Percentiles rank a stretch among this genome's conserved stretches.
These are phyloP conservation scores for Pithys albifrons DNA, from an alignment of 2,113 vertebrate genomes.

Conservation along the genomic window DNA sequence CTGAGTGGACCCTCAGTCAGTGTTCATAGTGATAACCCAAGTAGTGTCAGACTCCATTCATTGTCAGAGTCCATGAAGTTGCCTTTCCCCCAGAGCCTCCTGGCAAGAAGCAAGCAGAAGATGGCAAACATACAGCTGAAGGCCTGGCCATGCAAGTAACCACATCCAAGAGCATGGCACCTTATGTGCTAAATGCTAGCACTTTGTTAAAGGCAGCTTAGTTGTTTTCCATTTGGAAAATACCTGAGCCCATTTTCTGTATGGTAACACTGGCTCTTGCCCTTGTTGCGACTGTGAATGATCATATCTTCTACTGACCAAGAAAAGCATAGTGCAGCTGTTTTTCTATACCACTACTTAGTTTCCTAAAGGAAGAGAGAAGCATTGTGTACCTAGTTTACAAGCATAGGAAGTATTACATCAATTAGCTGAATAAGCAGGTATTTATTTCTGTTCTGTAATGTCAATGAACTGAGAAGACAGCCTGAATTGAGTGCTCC, in stretches of 20 bases:
- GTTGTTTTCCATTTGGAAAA: neutral
- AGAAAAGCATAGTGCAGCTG: neutral
- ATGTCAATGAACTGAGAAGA: neutral
- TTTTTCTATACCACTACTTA: neutral
- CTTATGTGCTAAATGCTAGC: neutral
- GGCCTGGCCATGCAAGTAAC: neutral
- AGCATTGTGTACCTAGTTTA: neutral
- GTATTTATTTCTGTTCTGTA: neutral
- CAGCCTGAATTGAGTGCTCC: neutral
- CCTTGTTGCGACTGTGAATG: neutral
- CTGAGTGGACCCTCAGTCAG: neutral
- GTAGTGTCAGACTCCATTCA: neutral
- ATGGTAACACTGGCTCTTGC: neutral
- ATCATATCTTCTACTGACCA: rapidly evolving
- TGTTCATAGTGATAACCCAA: neutral
- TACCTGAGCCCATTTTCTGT: neutral
- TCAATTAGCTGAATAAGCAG: neutral
- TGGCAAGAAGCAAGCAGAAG: neutral
- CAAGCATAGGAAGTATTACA: neutral
- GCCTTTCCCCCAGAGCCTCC: neutral
- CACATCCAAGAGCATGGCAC: neutral
- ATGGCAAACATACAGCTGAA: neutral
- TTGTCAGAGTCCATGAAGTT: neutral
- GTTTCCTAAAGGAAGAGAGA: neutral
- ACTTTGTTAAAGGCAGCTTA: neutral